A percentile compares a stretch with the other conserved stretches of the same genome.
Evolutionary conservation across 2,888 invertebrate genomes (phyloP).

Genomic region (Plagodis dolabraria): DNA sequence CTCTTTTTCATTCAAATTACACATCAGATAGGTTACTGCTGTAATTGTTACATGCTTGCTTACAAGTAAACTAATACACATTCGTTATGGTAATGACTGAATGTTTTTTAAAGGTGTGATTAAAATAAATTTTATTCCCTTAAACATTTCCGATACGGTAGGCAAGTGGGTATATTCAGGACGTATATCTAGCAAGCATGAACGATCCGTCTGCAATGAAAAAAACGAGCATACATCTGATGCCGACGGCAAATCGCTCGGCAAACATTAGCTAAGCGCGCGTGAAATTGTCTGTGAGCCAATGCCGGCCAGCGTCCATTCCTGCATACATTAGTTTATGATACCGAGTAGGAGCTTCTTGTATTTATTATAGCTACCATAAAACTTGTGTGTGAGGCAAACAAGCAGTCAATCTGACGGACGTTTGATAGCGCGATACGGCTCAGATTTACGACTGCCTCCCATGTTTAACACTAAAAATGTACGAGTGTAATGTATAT

Average conservation of each 20-base stretch:
- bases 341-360: slow-evolving; percentile 48
- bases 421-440: slow-evolving; percentile 37
- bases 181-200: slow-evolving; percentile 27
- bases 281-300: slow-evolving; percentile 73
- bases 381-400: slow-evolving; percentile 41
- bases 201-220: slow-evolving; percentile 47
- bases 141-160: slow-evolving; percentile 6
- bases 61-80: slow-evolving; percentile 63
- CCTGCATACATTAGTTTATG: slow-evolving; percentile 61
- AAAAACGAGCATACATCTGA: slow-evolving; percentile 53
- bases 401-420: slow-evolving; percentile 40
- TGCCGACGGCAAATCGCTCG: slow-evolving; percentile 71
- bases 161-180: slow-evolving; percentile 14
- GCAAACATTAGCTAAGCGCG: slow-evolving; percentile 77
- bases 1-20: slow-evolving; percentile 76
- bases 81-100: slow-evolving; percentile 18
- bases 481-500: slow-evolving; percentile 24
- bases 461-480: slow-evolving; percentile 35
- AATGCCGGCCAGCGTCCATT: slow-evolving; percentile 53
- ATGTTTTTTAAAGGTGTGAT: slow-evolving; percentile 24
- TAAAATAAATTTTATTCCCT: slow-evolving; percentile 10
- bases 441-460: slow-evolving; percentile 37
- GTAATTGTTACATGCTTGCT: slow-evolving; percentile 68
- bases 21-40: slow-evolving; percentile 68
- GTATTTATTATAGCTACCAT: slow-evolving; percentile 48